Evolutionary conservation across 2,888 invertebrate genomes (phyloP).

Genomic region (Drosophila stalkeri): DNA sequence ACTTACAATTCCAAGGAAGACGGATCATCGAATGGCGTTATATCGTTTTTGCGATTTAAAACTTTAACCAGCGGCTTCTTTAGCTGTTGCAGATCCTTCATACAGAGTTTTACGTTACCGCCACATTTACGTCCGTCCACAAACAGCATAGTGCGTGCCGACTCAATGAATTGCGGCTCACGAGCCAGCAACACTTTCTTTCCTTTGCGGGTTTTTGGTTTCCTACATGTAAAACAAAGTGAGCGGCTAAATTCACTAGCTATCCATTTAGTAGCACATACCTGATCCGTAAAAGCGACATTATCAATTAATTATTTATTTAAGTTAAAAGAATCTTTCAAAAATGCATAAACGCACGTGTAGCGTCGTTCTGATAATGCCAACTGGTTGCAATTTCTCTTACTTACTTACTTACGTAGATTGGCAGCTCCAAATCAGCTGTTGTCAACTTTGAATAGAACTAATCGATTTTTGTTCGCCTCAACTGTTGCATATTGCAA

Average conservation of each 20-base stretch:
- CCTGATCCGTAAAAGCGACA: slow-evolving; percentile 84
- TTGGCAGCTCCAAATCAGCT: slow-evolving; percentile 40
- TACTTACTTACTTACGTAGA: not conserved
- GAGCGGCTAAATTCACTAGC: slow-evolving; percentile 43
- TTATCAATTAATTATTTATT: slow-evolving; percentile 46
- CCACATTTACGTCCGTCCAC: slow-evolving; percentile 93
- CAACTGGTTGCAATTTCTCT: slow-evolving; percentile 5
- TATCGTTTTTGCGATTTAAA: slow-evolving; percentile 92
- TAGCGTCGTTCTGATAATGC: slow-evolving; percentile 32
- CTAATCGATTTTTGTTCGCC: slow-evolving; percentile 15
- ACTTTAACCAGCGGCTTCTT: slow-evolving; percentile 94
- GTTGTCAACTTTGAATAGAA: slow-evolving; percentile 2
- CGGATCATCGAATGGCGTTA: slow-evolving; percentile 96
- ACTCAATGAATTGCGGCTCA: slow-evolving; percentile 95
- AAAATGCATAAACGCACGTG: slow-evolving; percentile 59
- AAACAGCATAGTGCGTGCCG: slow-evolving; percentile 93
- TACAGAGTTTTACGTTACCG: slow-evolving; percentile 88
- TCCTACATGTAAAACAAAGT: slow-evolving; percentile 86
- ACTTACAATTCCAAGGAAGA: slow-evolving; percentile 91
- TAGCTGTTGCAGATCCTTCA: slow-evolving; percentile 94
- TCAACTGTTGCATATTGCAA: slow-evolving; percentile 36
- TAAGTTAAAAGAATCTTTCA: slow-evolving; percentile 8
- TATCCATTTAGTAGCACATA: slow-evolving; percentile 36
- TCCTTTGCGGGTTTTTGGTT: slow-evolving; percentile 94
- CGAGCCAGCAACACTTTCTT: slow-evolving; percentile 92